Base-by-base conservation (phyloP, 2,888 invertebrate genomes). In the Rhyacophila evoluta region DNA sequence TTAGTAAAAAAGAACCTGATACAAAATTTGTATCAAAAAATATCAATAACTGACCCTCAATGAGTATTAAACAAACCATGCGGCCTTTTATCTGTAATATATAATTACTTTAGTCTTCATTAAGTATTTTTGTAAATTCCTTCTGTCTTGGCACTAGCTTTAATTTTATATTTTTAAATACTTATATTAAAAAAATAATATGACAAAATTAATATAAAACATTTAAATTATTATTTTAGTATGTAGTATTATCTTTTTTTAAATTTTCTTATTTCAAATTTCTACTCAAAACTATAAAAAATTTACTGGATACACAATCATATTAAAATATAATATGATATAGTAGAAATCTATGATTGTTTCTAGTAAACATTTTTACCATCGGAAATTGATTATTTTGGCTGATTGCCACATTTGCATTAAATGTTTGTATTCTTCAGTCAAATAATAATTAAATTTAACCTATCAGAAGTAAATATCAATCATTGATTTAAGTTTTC, bases 141-240 rank as follows among this genome's bases (percentile, higher is more conserved):
- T 67, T 33, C 1, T 77, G 67, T 67, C 55, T 27, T 55, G 10
- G 55, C 15, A 29, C 39, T 55, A 72, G 79, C 79, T 79, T 79
- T 75, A 75, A 75, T 38, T 2, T 75, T 12, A 37, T n/a, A 71
- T 72, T 39, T 37, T 78, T 72, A 39, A 79, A 28, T 71, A 12
- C 68, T 77, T 27, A 28, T 74, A 37, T 75, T 75, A 79, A 39
- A 38, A 29, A 72, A 72, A 79, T n/a, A 41, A 41, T 41, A 67
- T 75, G 72, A 75, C 79, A 68, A 79, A 75, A 79, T 79, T 75
- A 79, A 79, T 75, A 79, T 79, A 75, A 79, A 1, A 28, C 27
- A 55, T 29, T 38, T 79, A 79, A 79, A 79, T 79, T 79, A 79
- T 79, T 79, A 28, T 41, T 71, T 11, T 71, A 71, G 71, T 71